Base-by-base conservation (phyloP, 2,797 vertebrate genomes). In the Hoplostethus atlanticus region DNA sequence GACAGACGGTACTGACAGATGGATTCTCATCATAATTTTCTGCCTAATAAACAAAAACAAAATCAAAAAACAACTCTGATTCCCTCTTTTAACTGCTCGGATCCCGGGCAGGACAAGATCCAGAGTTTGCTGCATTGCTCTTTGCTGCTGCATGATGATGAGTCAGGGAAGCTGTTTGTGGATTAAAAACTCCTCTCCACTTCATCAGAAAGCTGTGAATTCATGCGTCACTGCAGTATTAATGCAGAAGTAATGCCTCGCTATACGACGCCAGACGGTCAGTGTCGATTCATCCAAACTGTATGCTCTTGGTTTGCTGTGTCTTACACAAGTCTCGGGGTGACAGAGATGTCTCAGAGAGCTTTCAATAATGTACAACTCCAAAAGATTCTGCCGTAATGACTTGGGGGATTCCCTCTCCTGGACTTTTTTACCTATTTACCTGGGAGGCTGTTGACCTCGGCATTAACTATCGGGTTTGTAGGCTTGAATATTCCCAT, bases 211-310 rank as follows among this genome's bases (percentile, higher is more conserved):
- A 58, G 61, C 71, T 83, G 68, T 59, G 53, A 66, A 86, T 80
- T 68, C 50, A 52, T 80, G 78, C 84, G 66, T 78, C 76, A 72
- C 75, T 81, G 64, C 80, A 71, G 75, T 65, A 69, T 68, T 83
- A 76, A 68, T 56, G 56, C 71, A 44, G 50, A 70, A 72, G 51
- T 66, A 71, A 77, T 69, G 55, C 57, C 54, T 62, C 65, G 68
- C 57, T 21, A 21, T 44, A n/a, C 73, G 55, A 81, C 42, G 42
- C 73, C 66, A 55, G 82, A 82, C 81, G 68, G 67, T 75, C 73
- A 82, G 16, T 16, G 38, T 47, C 86, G 82, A 89, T 89, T 84
- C 81, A 81, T 76, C 64, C 61, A 57, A 21, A 42, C 36, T 30
- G 40, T 36, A 42, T 68, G 75, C 57, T 71, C 65, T 34, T 76